Conservation (phyloP, 2,797 vertebrate genomes). For the Trachurus trachurus region DNA sequence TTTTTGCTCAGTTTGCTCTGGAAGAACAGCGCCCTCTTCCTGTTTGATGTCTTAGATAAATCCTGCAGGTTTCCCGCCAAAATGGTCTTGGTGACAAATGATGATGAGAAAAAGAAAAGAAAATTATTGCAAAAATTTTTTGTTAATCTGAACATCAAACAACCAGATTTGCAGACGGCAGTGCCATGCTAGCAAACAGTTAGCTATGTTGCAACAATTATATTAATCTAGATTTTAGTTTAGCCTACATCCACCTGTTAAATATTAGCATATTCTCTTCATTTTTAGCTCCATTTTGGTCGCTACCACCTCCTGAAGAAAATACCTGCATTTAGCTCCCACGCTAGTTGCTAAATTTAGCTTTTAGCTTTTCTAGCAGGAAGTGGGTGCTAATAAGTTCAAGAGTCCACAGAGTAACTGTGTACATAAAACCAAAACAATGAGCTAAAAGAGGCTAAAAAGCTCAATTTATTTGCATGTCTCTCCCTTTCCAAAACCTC, state of each 20-base stretch:
- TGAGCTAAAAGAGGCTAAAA: background rate
- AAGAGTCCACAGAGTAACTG: too few species aligned
- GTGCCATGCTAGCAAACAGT: too few species aligned
- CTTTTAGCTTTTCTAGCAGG: too few species aligned
- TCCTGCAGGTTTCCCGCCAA: background rate
- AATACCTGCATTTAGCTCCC: background rate
- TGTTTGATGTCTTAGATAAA: too few species aligned
- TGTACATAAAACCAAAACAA: too few species aligned
- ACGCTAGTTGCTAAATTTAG: background rate
- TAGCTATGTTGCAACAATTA: too few species aligned
- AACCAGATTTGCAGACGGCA: background rate
- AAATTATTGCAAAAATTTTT: too few species aligned
- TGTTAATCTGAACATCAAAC: background rate
- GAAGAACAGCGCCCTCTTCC: background rate
- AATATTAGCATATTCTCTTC: too few species aligned
- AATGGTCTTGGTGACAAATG: background rate
- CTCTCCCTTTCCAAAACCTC: background rate
- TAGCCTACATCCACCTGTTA: background rate
- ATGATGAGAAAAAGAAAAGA: too few species aligned
- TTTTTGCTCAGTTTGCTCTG: background rate
- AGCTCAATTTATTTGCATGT: background rate
- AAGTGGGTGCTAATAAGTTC: too few species aligned
- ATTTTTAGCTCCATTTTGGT: background rate
- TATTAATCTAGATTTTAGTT: background rate
- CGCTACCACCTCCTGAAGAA: background rate